Conservation (phyloP, 2,113 vertebrate species). For the Brevimyrus niger region DNA sequence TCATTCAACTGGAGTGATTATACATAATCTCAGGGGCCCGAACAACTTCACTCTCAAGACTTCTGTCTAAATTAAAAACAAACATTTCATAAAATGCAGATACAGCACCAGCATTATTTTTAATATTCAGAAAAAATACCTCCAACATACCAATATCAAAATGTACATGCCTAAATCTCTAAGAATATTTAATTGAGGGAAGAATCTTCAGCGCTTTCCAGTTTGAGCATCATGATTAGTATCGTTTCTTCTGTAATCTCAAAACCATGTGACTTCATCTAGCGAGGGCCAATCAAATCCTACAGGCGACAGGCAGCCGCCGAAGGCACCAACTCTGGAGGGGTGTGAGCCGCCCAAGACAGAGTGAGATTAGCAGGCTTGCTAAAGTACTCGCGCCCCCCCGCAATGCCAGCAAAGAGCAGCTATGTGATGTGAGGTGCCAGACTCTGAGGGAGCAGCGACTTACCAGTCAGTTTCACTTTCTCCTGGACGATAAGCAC, state of each 20-base stretch:
- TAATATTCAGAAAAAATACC: not conserved
- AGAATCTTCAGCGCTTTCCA: not conserved
- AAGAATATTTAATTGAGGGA: not conserved
- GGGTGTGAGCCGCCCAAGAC: not conserved
- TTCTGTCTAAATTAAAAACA: not conserved
- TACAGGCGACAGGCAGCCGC: not conserved
- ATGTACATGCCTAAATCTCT: not conserved
- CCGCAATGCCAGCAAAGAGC: not conserved
- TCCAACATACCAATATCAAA: not conserved
- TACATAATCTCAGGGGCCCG: not conserved
- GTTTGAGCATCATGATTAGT: not conserved
- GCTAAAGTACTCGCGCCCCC: no score
- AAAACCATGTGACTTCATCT: not conserved
- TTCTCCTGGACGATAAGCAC: not conserved
- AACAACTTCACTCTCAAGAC: not conserved
- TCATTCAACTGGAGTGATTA: not conserved
- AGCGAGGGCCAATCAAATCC: not conserved
- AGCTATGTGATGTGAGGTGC: not conserved
- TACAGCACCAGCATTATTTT: not conserved
- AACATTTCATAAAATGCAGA: not conserved
- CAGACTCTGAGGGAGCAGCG: no score
- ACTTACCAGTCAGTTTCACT: not conserved
- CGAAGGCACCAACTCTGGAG: not conserved
- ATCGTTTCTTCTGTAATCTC: not conserved
- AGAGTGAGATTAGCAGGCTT: not conserved